These are phyloP conservation scores for Sardinella longiceps DNA, from an alignment of 2,797 vertebrate genomes.

Conservation along the genomic window DNA sequence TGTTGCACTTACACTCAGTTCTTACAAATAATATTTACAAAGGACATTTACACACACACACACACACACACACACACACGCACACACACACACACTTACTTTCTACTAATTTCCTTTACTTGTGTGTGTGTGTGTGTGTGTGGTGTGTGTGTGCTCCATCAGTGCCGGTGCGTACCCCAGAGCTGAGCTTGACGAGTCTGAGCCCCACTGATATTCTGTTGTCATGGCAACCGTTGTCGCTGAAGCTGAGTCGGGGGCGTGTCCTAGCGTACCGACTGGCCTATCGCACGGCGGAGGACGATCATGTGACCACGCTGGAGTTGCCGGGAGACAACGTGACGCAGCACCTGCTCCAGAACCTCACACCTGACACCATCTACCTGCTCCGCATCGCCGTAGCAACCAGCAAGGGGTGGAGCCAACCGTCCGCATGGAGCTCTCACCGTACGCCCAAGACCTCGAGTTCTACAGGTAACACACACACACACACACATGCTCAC, in stretches of 20 bases:
- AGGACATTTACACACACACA: too few relatives aligned
- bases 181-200: conserved; percentile 89
- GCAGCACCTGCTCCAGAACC: conserved; percentile 79
- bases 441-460: conserved; percentile 90
- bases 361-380: conserved; percentile 90
- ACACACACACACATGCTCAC: background rate
- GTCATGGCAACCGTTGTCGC: conserved; percentile 89
- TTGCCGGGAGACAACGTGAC: conserved; percentile 79
- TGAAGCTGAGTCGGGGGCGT: conserved; percentile 85
- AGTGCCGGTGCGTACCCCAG: conserved; percentile 95
- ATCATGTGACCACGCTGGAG: conserved; percentile 79
- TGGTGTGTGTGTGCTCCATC: conserved; percentile 36
- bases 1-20: too few relatives aligned
- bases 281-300: conserved; percentile 86
- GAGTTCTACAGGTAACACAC: conserved; percentile 57
- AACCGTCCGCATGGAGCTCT: conserved; percentile 91
- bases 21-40: too few relatives aligned
- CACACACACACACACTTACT: too few relatives aligned
- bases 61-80: too few relatives aligned
- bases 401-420: conserved; percentile 91
- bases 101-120: too few relatives aligned
- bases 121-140: background rate
- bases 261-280: conserved; percentile 87
- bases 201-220: conserved; percentile 91
- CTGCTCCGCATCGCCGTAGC: conserved; percentile 90